Base-by-base conservation (phyloP, 1,140 invertebrate species). In the Meloidogyne chitwoodi region DNA sequence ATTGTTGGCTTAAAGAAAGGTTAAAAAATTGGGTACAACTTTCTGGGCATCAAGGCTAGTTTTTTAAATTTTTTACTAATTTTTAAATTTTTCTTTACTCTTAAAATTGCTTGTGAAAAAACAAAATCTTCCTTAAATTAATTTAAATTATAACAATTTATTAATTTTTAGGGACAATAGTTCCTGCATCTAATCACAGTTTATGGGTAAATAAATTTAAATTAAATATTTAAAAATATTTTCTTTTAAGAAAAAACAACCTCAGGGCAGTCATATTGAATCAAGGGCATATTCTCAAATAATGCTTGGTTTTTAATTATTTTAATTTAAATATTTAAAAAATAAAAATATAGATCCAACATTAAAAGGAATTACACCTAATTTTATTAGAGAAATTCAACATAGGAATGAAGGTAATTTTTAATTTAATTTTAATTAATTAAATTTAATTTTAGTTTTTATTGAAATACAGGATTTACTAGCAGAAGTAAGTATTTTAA, bases 401-500 rank as follows among this genome's bases (percentile, higher is more conserved):
- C 93, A 94, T 85, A 91, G 92, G 77, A 92, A 92, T 11, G 93
- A 96, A 84, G 91, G 90, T 90, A 12, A 68, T 27, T 19, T 79
- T n/a, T 24, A 29, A n/a, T n/a, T n/a, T n/a, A 11, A 64, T 76
- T n/a, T 29, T 66, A 26, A 19, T 34, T 22, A n/a, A 41, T 68
- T 29, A 22, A 83, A 79, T 77, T 11, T 61, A 61, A 56, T 66
- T 83, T 73, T 76, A 89, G 77, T 91, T 61, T 95, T 93, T 86
- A 94, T 95, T 78, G 93, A 95, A 88, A 90, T 95, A 67, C 92
- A 94, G 88, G 93, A 95, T 87, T 89, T 96, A 2, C 87, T 95
- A 22, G 92, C 93, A 79, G 92, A 93, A 56, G 94, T 94, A 87
- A 88, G 91, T 79, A 92, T 94, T 87, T 93, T 93, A 0, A 63